Evolutionary conservation across 1,140 invertebrate species (phyloP).

Genomic region (Pinna nobilis): DNA sequence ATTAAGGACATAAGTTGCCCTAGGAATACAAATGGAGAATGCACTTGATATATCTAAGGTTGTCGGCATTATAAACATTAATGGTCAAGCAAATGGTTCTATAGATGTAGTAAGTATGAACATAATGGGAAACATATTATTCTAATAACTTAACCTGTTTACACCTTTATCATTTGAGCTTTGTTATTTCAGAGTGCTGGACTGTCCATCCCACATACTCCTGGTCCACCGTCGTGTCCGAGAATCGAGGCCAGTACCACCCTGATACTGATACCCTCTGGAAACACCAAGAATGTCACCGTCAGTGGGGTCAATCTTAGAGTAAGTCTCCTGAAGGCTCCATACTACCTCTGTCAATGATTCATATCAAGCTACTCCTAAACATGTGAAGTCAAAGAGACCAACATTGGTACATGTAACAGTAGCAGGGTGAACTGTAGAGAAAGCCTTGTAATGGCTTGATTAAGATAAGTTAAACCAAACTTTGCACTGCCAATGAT

Average conservation of each 20-base stretch:
- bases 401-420: neutral
- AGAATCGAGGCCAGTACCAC: slow-evolving; percentile 25
- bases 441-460: neutral
- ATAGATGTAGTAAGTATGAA: too few relatives aligned
- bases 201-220: slow-evolving; percentile 7
- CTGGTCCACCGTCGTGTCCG: slow-evolving; percentile 59
- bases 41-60: too few relatives aligned
- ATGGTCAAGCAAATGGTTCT: too few relatives aligned
- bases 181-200: slow-evolving; percentile 40
- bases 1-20: too few relatives aligned
- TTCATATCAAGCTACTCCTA: neutral
- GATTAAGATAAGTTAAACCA: neutral
- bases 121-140: slow-evolving; percentile 2
- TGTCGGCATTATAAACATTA: too few relatives aligned
- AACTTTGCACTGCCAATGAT: neutral
- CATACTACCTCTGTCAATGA: too few relatives aligned
- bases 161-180: neutral
- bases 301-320: slow-evolving; percentile 43
- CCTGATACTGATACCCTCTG: slow-evolving; percentile 57
- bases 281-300: slow-evolving; percentile 43
- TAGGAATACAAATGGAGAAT: too few relatives aligned
- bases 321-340: too few relatives aligned
- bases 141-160: too few relatives aligned
- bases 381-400: neutral
- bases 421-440: neutral